Conservation (phyloP, 2,888 invertebrate species). For the Cataglyphis cursor region DNA sequence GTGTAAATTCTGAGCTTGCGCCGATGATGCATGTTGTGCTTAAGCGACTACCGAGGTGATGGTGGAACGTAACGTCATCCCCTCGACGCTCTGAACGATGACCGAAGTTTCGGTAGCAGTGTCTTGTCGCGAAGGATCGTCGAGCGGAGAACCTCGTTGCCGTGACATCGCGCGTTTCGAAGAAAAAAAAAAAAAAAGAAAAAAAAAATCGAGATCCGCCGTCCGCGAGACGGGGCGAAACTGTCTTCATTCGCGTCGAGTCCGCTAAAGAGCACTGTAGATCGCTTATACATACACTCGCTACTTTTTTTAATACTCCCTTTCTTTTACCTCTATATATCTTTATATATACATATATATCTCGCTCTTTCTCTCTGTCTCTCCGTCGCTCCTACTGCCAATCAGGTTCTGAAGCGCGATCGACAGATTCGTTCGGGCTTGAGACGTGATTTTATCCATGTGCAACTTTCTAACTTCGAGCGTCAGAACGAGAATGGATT, state of each 20-base stretch:
- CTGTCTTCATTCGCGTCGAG: conserved; percentile 78
- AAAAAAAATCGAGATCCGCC: conserved; percentile 7
- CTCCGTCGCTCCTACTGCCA: conserved; percentile 44
- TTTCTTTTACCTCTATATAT: conserved; percentile 44
- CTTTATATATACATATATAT: conserved; percentile 29
- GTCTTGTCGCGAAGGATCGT: conserved; percentile 68
- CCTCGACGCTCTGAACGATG: conserved; percentile 81
- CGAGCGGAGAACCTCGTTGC: conserved; percentile 44
- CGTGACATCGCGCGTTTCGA: conserved; percentile 52
- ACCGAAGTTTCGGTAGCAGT: conserved; percentile 73
- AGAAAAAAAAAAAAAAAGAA: neutral
- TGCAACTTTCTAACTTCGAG: conserved; percentile 48
- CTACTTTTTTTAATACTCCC: conserved; percentile 56
- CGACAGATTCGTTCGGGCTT: conserved; percentile 34
- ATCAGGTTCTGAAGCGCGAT: conserved; percentile 40
- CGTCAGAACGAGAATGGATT: conserved; percentile 51
- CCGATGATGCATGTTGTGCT: conserved; percentile 87
- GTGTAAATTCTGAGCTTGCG: conserved; percentile 85
- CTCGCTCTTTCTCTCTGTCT: conserved; percentile 38
- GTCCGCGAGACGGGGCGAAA: conserved; percentile 52
- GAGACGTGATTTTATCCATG: conserved; percentile 41
- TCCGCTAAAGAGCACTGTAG: conserved; percentile 81
- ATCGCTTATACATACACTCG: conserved; percentile 78
- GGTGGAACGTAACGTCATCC: conserved; percentile 82
- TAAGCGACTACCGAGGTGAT: conserved; percentile 85